phyloP scores from a whole-genome alignment of 1,140 invertebrate species.

The Orussus abietinus region DNA sequence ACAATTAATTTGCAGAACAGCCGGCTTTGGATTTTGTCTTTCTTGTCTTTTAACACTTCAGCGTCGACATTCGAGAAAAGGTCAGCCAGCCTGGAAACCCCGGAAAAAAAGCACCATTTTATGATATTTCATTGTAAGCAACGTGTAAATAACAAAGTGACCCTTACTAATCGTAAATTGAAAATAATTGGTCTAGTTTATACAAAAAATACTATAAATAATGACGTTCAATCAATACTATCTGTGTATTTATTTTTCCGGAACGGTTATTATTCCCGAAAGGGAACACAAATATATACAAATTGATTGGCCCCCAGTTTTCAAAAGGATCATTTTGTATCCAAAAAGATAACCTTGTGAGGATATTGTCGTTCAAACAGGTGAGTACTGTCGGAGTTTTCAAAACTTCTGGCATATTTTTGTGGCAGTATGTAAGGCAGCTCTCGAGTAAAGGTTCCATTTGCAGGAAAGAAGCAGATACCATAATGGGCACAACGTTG shows the following conservation, averaged over 20 bases:
- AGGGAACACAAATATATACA: too few species aligned
- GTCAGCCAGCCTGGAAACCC: conserved; percentile 68
- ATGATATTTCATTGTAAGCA: not conserved
- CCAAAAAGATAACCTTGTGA: conserved; percentile 65
- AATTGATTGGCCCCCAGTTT: too few species aligned
- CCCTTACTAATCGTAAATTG: too few species aligned
- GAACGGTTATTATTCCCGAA: too few species aligned
- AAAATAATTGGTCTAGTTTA: too few species aligned
- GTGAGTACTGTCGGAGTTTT: conserved; percentile 73
- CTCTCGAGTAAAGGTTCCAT: conserved; percentile 84
- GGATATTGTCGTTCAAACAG: conserved; percentile 75
- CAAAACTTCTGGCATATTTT: conserved; percentile 76
- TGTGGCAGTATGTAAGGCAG: conserved; percentile 76
- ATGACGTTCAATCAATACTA: too few species aligned
- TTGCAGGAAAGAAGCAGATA: conserved; percentile 90
- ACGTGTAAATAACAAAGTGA: too few species aligned
- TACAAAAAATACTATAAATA: too few species aligned
- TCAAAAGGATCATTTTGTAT: too few species aligned
- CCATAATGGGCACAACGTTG: conserved; percentile 86
- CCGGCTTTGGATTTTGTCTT: conserved; percentile 78
- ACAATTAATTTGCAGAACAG: conserved; percentile 79
- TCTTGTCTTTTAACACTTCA: conserved; percentile 71
- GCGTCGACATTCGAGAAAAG: conserved; percentile 78
- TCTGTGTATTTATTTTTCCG: too few species aligned
- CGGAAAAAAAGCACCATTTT: conserved; percentile 36